Conservation (phyloP, 2,888 invertebrate species). For the Catocala nupta region DNA sequence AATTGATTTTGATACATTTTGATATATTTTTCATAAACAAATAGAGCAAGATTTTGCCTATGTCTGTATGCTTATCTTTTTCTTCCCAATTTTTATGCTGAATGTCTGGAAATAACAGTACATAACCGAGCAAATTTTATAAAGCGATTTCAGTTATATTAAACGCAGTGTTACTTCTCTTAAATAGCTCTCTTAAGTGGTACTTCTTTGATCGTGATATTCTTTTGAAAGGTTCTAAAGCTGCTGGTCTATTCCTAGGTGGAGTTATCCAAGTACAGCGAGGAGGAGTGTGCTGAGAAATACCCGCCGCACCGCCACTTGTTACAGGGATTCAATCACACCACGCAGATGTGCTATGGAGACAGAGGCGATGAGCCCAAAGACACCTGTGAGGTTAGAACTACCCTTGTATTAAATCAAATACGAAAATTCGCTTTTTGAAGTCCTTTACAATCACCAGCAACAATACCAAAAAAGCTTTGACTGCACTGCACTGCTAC, state of each 20-base stretch:
- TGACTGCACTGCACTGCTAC: too few species aligned
- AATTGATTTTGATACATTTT: too few species aligned
- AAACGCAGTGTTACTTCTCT: too few species aligned
- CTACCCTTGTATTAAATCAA: background rate
- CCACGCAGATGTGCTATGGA: slow-evolving; percentile 16
- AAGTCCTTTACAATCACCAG: background rate
- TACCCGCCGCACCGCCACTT: slow-evolving; percentile 5
- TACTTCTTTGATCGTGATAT: background rate
- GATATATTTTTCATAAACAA: too few species aligned
- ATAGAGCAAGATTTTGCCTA: too few species aligned
- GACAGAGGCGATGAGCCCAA: background rate
- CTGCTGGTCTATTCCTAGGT: slow-evolving; percentile 5
- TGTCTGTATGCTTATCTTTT: too few species aligned
- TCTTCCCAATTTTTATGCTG: too few species aligned
- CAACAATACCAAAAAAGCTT: too few species aligned
- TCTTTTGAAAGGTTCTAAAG: background rate
- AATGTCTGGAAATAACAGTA: too few species aligned
- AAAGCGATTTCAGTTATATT: too few species aligned
- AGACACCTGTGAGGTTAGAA: slow-evolving; percentile 11
- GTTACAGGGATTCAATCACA: slow-evolving; percentile 2
- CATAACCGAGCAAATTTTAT: too few species aligned
- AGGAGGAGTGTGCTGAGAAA: background rate
- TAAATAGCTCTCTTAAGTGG: too few species aligned
- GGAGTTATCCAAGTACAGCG: background rate
- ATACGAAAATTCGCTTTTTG: background rate